Evolutionary conservation across 37 sponge, comb jelly and placozoan genomes (phyloP).

Genomic region (Agelas oroides): DNA sequence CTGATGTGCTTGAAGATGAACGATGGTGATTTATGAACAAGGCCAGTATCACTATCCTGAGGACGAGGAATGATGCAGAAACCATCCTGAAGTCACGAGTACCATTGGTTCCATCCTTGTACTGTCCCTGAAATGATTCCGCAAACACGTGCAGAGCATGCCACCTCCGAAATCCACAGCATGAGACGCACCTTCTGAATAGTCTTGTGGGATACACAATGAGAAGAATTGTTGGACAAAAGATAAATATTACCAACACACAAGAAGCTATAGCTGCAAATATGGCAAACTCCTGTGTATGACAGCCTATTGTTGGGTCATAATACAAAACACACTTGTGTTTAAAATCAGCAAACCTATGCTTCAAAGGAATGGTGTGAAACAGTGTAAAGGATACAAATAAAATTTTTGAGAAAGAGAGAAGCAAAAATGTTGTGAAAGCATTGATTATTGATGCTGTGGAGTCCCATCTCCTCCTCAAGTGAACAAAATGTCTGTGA

Average conservation of each 20-base stretch:
- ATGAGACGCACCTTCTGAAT: neutral
- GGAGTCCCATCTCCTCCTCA: constrained; percentile 13
- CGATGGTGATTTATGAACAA: too few species aligned
- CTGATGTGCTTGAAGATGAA: too few species aligned
- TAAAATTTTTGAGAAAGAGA: constrained; percentile 32
- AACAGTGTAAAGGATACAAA: neutral
- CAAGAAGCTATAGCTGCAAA: constrained; percentile 4
- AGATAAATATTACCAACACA: constrained; percentile 3
- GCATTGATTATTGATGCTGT: constrained; percentile 7
- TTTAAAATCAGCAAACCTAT: neutral
- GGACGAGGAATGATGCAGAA: too few species aligned
- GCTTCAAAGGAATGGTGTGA: neutral
- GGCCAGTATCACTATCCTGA: too few species aligned
- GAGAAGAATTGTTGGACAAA: constrained; percentile 12
- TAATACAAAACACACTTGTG: neutral
- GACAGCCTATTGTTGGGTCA: constrained; percentile 5
- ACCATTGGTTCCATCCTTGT: too few species aligned
- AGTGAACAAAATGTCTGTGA: constrained; percentile 11
- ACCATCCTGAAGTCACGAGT: too few species aligned
- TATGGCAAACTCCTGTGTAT: constrained; percentile 4
- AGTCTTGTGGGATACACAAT: constrained; percentile 24
- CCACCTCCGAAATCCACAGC: too few species aligned
- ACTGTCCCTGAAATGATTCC: too few species aligned
- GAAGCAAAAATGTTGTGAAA: constrained; percentile 19
- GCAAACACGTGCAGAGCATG: too few species aligned